phyloP scores from a whole-genome alignment of 2,797 vertebrate genomes.

The Premnoplex brunnescens region DNA sequence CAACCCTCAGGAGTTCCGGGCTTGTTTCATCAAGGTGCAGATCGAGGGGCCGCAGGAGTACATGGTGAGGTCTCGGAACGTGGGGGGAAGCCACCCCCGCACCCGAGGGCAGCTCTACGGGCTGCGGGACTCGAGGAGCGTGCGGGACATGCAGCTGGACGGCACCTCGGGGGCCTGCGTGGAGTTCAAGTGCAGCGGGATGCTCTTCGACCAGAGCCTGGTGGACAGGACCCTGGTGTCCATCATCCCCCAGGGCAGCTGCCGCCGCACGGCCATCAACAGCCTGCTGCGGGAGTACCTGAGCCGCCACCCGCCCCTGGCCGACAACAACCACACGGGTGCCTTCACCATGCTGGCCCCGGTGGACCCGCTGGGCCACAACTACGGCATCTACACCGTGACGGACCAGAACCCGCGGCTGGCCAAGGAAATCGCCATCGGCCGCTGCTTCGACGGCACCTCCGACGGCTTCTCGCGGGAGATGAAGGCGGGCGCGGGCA shows the following conservation, averaged over 20 bases:
- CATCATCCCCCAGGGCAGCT: slow-evolving; percentile 89
- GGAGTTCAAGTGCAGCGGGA: slow-evolving; percentile 97
- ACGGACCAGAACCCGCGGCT: slow-evolving; percentile 94
- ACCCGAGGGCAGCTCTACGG: slow-evolving; percentile 90
- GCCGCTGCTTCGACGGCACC: slow-evolving; percentile 95
- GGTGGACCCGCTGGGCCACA: slow-evolving; percentile 93
- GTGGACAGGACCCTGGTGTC: slow-evolving; percentile 89
- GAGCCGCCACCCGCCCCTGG: slow-evolving; percentile 85
- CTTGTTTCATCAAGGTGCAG: slow-evolving; percentile 93
- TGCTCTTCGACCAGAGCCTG: slow-evolving; percentile 91
- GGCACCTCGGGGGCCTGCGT: slow-evolving; percentile 88
- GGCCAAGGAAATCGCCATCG: slow-evolving; percentile 97
- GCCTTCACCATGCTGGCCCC: slow-evolving; percentile 92
- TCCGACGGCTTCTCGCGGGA: slow-evolving; percentile 95
- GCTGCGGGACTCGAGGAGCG: slow-evolving; percentile 91
- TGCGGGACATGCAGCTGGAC: slow-evolving; percentile 80
- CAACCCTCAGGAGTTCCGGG: slow-evolving; percentile 96
- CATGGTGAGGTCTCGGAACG: slow-evolving; percentile 90
- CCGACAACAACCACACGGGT: slow-evolving; percentile 80
- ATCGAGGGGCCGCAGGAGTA: slow-evolving; percentile 91
- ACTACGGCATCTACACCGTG: slow-evolving; percentile 98
- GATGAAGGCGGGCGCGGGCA: slow-evolving; percentile 88
- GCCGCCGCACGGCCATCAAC: slow-evolving; percentile 83
- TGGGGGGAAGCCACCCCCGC: slow-evolving; percentile 86
- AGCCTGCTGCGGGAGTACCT: slow-evolving; percentile 90